Percentiles rank a stretch among this genome's conserved stretches.
phyloP scores from a whole-genome alignment of 92 coral and sea anemone species.

The Virgularia gustaviana region DNA sequence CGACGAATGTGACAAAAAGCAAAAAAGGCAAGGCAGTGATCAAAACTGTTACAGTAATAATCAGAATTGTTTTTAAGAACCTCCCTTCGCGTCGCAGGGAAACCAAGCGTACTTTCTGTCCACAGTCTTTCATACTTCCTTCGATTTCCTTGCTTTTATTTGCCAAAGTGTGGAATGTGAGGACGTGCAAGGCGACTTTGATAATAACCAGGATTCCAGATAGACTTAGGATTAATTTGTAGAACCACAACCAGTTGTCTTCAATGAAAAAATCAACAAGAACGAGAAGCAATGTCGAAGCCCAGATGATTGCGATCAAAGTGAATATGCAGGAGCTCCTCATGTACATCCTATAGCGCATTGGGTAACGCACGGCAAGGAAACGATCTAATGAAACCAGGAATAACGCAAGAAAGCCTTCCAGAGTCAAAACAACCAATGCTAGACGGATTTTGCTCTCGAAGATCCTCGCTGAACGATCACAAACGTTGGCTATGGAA shows the following conservation, averaged over 20 bases:
- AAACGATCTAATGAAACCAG: conserved; percentile 19
- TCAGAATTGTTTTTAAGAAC: not conserved
- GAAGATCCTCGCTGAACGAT: not conserved
- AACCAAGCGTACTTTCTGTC: not conserved
- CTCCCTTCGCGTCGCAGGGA: conserved; percentile 14
- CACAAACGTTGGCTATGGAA: not conserved
- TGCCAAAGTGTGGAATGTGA: not conserved
- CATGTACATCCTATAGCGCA: conserved; percentile 11
- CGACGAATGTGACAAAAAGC: not conserved
- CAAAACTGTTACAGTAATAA: conserved; percentile 1
- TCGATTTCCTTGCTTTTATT: not conserved
- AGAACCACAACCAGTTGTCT: not conserved
- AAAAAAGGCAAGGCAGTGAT: not conserved
- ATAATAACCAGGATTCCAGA: not conserved
- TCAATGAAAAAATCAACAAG: not conserved
- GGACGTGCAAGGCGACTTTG: not conserved
- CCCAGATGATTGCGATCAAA: not conserved
- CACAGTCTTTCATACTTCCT: not conserved
- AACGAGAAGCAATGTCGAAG: not conserved
- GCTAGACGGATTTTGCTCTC: not conserved
- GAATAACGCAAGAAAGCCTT: conserved; percentile 12
- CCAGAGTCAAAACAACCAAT: not conserved
- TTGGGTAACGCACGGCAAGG: conserved; percentile 17
- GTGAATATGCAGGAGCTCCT: too few species aligned
- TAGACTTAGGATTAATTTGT: not conserved